Evolutionary conservation across 2,113 vertebrate genomes (phyloP).

Genomic region (Synchiropus splendidus): DNA sequence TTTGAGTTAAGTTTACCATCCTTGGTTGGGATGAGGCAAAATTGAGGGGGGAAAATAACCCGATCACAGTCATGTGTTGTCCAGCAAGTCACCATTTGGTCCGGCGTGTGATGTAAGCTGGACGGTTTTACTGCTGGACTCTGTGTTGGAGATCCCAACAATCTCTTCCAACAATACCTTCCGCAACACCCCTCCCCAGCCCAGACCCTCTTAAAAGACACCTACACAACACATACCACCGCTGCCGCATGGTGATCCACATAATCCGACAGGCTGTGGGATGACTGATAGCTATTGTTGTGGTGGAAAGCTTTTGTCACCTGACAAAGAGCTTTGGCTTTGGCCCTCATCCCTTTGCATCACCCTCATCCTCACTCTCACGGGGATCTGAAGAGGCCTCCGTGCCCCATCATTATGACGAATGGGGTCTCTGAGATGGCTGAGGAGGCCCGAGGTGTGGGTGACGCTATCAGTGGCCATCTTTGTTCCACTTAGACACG

Average conservation of each 20-base stretch:
- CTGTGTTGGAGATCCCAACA: constrained; percentile 15
- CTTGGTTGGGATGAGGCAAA: no score
- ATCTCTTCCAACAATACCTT: constrained; percentile 6
- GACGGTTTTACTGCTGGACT: no score
- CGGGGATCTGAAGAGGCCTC: constrained; percentile 48
- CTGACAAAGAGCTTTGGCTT: constrained; percentile 60
- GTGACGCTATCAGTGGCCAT: constrained; percentile 11
- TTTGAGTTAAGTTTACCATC: no score
- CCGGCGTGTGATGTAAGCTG: no score
- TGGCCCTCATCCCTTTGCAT: constrained; percentile 59
- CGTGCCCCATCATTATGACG: constrained; percentile 47
- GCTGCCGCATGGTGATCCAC: constrained; percentile 46
- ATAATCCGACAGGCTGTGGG: constrained; percentile 57
- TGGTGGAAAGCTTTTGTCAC: constrained; percentile 61
- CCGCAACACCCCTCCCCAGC: constrained; percentile 4
- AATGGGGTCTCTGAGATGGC: constrained; percentile 38
- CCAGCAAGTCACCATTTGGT: no score
- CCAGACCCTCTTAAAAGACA: constrained; percentile 37
- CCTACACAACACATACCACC: constrained; percentile 52
- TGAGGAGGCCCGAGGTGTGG: constrained; percentile 20
- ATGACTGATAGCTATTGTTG: constrained; percentile 66
- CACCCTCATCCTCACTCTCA: constrained; percentile 58
- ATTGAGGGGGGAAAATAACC: no score
- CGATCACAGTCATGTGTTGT: no score
- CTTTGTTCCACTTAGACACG: constrained; percentile 16